These are phyloP conservation scores for Flexamia atlantica DNA, from an alignment of 2,888 invertebrate species.

Conservation along the genomic window DNA sequence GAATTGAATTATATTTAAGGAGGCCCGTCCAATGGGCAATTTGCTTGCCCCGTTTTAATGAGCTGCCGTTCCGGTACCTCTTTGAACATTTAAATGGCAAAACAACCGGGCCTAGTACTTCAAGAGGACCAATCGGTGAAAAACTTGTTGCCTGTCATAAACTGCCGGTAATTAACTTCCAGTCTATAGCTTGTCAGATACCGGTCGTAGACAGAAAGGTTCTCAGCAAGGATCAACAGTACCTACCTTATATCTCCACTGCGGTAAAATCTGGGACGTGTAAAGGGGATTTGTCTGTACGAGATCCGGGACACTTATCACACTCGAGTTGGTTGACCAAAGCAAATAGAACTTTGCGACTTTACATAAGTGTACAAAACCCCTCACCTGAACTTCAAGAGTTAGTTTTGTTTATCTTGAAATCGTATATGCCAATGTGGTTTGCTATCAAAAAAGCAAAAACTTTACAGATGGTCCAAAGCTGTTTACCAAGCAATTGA, in stretches of 20 bases:
- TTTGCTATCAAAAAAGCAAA: constrained; percentile 39
- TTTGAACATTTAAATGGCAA: neutral
- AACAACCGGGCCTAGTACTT: neutral
- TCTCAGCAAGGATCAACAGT: constrained; percentile 64
- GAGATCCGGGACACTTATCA: constrained; percentile 8
- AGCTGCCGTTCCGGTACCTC: constrained; percentile 57
- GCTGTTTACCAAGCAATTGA: constrained; percentile 34
- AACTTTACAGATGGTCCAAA: constrained; percentile 53
- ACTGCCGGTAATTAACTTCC: constrained; percentile 62
- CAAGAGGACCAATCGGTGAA: constrained; percentile 47
- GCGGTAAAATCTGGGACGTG: constrained; percentile 61
- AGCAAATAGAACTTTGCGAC: constrained; percentile 31
- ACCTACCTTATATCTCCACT: constrained; percentile 61
- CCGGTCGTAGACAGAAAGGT: constrained; percentile 34
- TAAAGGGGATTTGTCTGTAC: constrained; percentile 52
- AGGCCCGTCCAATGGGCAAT: constrained; percentile 54
- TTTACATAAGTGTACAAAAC: constrained; percentile 45
- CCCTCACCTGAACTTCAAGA: constrained; percentile 18
- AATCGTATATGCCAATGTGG: constrained; percentile 55
- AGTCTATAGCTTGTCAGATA: constrained; percentile 38
- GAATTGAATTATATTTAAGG: constrained; percentile 36
- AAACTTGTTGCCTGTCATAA: constrained; percentile 57
- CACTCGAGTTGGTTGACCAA: constrained; percentile 43
- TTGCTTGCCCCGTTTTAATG: constrained; percentile 63
- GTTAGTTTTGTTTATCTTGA: constrained; percentile 51